A percentile compares a stretch with the other conserved stretches of the same genome.
These are phyloP conservation scores for Thripadectes ignobilis DNA, from an alignment of 2,797 vertebrate species.

Conservation along the genomic window DNA sequence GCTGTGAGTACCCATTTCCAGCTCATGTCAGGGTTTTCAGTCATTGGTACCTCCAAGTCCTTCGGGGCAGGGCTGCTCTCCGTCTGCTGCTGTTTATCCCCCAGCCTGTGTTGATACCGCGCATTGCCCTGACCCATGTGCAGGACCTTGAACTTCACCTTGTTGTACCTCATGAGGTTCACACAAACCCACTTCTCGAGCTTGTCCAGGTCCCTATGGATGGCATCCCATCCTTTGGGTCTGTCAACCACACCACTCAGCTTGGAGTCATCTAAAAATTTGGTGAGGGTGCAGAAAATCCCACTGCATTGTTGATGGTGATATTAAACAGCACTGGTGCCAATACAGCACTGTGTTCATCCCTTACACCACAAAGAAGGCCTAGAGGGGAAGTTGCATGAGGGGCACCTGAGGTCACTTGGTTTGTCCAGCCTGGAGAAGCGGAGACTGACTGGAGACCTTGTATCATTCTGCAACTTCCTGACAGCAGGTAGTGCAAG, in stretches of 20 bases:
- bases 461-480: background rate
- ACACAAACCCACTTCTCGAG: background rate
- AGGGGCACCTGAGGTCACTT: background rate
- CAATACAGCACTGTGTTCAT: background rate
- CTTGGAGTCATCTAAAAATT: background rate
- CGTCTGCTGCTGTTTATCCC: background rate
- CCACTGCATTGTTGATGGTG: background rate
- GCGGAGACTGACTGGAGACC: background rate
- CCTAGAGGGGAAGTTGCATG: background rate
- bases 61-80: background rate
- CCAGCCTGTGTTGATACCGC: fast-evolving
- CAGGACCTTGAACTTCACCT: background rate
- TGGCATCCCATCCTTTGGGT: background rate
- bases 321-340: background rate
- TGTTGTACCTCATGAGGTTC: background rate
- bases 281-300: background rate
- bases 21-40: background rate
- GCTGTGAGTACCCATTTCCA: fast-evolving
- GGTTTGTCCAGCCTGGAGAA: background rate
- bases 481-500: background rate
- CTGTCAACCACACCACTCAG: background rate
- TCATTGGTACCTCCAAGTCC: fast-evolving
- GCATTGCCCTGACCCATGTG: fast-evolving
- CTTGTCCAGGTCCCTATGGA: background rate
- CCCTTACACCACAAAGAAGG: background rate